Conservation (phyloP, 1,140 invertebrate genomes). For the Hermetia illucens region DNA sequence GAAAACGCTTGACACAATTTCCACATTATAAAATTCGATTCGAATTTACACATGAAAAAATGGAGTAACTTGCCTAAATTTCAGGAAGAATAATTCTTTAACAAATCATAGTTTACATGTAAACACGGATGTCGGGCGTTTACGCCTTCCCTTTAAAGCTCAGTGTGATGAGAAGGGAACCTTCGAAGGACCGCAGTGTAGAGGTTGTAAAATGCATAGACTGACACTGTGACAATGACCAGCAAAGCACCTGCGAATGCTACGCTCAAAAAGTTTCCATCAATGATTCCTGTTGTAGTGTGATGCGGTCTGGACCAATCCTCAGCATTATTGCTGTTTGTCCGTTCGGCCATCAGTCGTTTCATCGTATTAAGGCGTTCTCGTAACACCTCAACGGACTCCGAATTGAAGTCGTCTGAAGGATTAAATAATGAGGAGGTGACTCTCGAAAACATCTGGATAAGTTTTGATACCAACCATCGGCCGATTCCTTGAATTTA, state of each 20-base stretch:
- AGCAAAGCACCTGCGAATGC: conserved; percentile 59
- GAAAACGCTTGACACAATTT: too few relatives aligned
- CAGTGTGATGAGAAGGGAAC: conserved; percentile 59
- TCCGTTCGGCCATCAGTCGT: conserved; percentile 55
- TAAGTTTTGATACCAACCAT: too few relatives aligned
- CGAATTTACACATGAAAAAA: too few relatives aligned
- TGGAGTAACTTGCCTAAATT: too few relatives aligned
- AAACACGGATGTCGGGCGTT: too few relatives aligned
- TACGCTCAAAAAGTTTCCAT: conserved; percentile 63
- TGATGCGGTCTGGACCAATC: conserved; percentile 31
- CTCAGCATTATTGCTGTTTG: conserved; percentile 33
- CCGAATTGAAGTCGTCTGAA: conserved; percentile 40
- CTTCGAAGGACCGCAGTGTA: conserved; percentile 67
- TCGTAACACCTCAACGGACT: conserved; percentile 64
- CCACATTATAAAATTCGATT: too few relatives aligned
- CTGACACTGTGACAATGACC: conserved; percentile 62
- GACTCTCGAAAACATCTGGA: too few relatives aligned
- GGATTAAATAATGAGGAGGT: too few relatives aligned
- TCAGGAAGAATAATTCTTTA: too few relatives aligned
- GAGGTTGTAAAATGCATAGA: conserved; percentile 71
- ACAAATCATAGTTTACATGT: too few relatives aligned
- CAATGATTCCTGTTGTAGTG: conserved; percentile 49
- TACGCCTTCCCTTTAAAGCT: conserved; percentile 53
- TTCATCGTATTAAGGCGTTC: conserved; percentile 64
- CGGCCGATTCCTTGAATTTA: too few relatives aligned